Base-by-base conservation (phyloP, 2,888 invertebrate genomes). In the Coleophora deauratella region DNA sequence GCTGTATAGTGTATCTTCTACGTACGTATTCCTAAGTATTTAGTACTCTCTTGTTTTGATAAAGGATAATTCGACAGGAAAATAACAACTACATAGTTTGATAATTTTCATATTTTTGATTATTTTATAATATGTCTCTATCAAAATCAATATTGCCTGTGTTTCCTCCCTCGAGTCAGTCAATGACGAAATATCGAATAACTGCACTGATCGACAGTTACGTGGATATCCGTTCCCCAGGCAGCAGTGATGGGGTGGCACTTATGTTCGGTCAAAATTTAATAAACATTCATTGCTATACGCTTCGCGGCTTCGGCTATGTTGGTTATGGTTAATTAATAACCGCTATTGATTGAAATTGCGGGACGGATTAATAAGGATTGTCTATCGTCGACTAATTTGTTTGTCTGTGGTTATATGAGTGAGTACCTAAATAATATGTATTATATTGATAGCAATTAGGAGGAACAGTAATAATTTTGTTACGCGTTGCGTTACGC, bases 131-230 rank as follows among this genome's bases (percentile, higher is more conserved):
- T n/a, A n/a, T n/a, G n/a, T n/a, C n/a, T 21, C 21, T 21, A 6
- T 4, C 21, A 21, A 4, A 21, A 21, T 21, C 21, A 21, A 21
- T 21, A 6, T 21, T 21, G 6, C 21, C 3, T 21, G 51, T 50
- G 54, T 48, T 50, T 58, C 63, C 67, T 47, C 54, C 54, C 50
- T 64, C 65, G 67, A 65, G 62, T 58, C 52, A 44, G 21, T 21
- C 6, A 6, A 21, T 21, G 21, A 21, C 41, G 45, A 52, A 21
- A 59, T 69, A 71, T 74, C 70, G 46, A 47, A 60, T 69, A 61
- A 66, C 72, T 52, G 59, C 53, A 58, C 60, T 72, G 79, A 77
- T 75, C 74, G 79, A 78, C 79, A 66, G 71, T 57, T 62, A 21
- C 21, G 21, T 21, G 21, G 21, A 21, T 21, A 21, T 21, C 57